Percentiles rank a stretch among this genome's conserved stretches.
Evolutionary conservation across 2,113 vertebrate species (phyloP).

Genomic region (Serilophus lunatus): DNA sequence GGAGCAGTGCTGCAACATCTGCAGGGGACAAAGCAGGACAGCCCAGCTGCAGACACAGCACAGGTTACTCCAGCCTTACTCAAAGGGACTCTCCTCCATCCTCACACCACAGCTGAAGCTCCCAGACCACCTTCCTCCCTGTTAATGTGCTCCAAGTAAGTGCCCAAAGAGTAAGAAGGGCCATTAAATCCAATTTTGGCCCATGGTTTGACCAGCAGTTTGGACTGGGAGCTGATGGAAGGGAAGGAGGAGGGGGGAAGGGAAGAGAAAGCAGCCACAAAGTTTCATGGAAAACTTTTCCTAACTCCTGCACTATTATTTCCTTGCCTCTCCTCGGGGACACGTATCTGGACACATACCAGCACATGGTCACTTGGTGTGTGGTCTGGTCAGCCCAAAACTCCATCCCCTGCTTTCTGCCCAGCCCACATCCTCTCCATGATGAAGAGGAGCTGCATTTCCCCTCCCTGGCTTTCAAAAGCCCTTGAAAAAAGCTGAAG

Average conservation of each 20-base stretch:
- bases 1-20: not conserved
- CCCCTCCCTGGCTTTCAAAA: not conserved
- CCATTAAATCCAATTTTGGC: not conserved
- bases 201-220: not conserved
- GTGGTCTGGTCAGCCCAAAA: not conserved
- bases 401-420: not conserved
- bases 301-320: not conserved
- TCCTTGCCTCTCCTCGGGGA: not conserved
- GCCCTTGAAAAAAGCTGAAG: not conserved
- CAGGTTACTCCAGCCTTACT: not conserved
- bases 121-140: not conserved
- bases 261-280: not conserved
- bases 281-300: not conserved
- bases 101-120: not conserved
- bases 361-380: not conserved
- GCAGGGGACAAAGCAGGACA: too few species aligned
- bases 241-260: not conserved
- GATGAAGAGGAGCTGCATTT: not conserved
- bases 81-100: not conserved
- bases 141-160: not conserved
- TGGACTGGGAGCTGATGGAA: not conserved
- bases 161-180: not conserved
- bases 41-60: rapidly evolving
- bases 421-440: slow-evolving; percentile 17
- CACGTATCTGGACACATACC: not conserved